These are phyloP conservation scores for Esox lucius DNA, from an alignment of 2,797 vertebrate species.

Conservation along the genomic window DNA sequence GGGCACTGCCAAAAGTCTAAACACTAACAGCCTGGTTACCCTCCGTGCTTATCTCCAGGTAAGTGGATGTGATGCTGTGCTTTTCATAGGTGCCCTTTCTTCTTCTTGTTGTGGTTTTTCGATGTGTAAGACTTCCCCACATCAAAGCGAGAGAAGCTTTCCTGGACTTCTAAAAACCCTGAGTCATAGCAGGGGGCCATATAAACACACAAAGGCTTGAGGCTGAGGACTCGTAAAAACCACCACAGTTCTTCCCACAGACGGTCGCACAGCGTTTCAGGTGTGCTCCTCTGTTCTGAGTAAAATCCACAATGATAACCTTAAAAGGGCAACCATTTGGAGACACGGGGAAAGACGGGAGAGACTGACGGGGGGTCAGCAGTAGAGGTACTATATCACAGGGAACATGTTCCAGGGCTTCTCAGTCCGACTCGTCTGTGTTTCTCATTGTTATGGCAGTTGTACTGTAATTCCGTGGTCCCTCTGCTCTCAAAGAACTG, in stretches of 20 bases:
- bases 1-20: neutral
- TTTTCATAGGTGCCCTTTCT: conserved; percentile 27
- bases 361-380: conserved; percentile 4
- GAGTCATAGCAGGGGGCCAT: conserved; percentile 36
- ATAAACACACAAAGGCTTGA: conserved; percentile 53
- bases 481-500: conserved; percentile 13
- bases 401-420: conserved; percentile 30
- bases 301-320: conserved; percentile 36
- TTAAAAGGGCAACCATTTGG: conserved; percentile 43
- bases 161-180: conserved; percentile 44
- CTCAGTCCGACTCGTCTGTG: conserved; percentile 37
- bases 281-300: conserved; percentile 57
- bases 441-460: conserved; percentile 43
- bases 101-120: conserved; percentile 35
- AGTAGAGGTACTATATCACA: conserved; percentile 16
- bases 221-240: conserved; percentile 52
- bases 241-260: conserved; percentile 35
- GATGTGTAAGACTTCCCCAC: conserved; percentile 47
- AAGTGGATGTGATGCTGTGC: conserved; percentile 52
- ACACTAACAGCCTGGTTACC: neutral
- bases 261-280: conserved; percentile 50
- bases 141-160: conserved; percentile 61
- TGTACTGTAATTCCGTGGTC: conserved; percentile 31
- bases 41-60: conserved; percentile 53
- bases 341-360: conserved; percentile 18